phyloP scores from a whole-genome alignment of 2,797 vertebrate species.

The Acanthurus tractus region DNA sequence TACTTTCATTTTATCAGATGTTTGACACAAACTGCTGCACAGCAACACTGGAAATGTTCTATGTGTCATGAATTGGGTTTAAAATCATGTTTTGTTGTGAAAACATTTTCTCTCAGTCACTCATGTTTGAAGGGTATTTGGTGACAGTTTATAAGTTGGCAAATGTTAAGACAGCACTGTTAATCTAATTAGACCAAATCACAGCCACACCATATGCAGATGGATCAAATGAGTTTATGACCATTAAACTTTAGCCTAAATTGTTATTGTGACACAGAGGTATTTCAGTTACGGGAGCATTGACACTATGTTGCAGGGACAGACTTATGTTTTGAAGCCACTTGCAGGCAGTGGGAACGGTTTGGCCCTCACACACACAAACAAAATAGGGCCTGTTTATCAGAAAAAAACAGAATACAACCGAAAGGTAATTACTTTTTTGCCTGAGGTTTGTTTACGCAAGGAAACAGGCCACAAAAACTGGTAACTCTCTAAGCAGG shows the following conservation, averaged over 20 bases:
- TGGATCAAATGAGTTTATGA: neutral
- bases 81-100: neutral
- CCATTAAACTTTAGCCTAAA: neutral
- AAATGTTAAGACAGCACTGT: neutral
- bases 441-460: slow-evolving; percentile 4
- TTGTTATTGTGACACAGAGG: neutral
- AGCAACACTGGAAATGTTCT: neutral
- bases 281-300: neutral
- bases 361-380: neutral
- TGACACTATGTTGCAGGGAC: neutral
- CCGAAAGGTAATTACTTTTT: slow-evolving; percentile 15
- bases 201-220: neutral
- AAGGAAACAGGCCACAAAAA: neutral
- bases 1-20: neutral
- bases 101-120: neutral
- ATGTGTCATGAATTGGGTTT: neutral
- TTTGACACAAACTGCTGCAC: neutral
- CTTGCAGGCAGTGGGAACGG: neutral
- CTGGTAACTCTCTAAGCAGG: neutral
- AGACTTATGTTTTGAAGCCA: neutral
- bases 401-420: neutral
- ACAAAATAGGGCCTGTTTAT: slow-evolving; percentile 6
- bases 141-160: neutral
- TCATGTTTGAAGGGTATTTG: neutral
- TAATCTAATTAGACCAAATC: neutral